Evolutionary conservation across 2,797 vertebrate species (phyloP), one percentile per base, ranked within the genome.

Genomic region (Onychomys arenicola): DNA sequence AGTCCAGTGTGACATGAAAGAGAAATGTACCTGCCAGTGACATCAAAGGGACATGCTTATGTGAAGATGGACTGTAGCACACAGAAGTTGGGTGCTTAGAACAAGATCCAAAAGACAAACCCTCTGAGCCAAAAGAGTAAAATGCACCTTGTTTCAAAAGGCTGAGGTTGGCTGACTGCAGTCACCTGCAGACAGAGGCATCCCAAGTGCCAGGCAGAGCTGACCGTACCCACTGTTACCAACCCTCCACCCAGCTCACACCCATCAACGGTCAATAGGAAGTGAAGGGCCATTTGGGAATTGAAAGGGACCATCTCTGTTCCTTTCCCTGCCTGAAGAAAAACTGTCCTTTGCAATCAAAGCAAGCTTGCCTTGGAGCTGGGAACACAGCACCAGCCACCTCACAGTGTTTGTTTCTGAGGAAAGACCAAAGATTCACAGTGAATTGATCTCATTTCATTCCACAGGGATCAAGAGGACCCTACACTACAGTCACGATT

Each of bases 221-320:
- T 77, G 75, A 52, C 37, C 13, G 21, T 83, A 95, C 96, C 92
- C 96, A 94, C 92, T 95, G 97, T 5, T 97, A 95, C 90, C 91
- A 94, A 49, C 14, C 40, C 82, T 96, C 57, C 37, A 93, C 59
- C 1, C 82, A 81, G 97, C 96, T 96, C 97, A 93, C 90, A 0
- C 81, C 97, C 97, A 98, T 87, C 96, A 97, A 97, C 96, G 96
- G 90, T 97, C 94, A 92, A 96, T 63, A 89, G 95, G 93, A 95
- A 98, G 97, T 61, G 97, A 96, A 96, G 67, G 97, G 97, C 97
- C 98, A 90, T 83, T 49, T 93, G 97, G 98, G 97, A 97, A 94
- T 95, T 96, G 96, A 94, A 65, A 61, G 91, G 92, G 90, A 95
- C 88, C 37, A 17, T 65, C 95, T 85, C 94, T 96, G 93, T 81